Conservation (phyloP, 2,797 vertebrate genomes). For the Kryptolebias ocellatus region DNA sequence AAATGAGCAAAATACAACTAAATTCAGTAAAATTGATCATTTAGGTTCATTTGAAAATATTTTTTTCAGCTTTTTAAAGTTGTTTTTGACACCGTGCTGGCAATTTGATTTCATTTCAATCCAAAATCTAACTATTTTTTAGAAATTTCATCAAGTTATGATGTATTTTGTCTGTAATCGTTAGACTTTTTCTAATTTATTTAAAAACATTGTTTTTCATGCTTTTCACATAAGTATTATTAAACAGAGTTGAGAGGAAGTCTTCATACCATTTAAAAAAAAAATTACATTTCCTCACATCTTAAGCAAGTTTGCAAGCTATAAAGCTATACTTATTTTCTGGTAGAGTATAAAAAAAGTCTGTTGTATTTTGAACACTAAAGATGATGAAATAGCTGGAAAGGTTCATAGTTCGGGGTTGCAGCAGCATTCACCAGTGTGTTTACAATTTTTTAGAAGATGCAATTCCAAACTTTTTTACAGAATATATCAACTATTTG, state of each 20-base stretch:
- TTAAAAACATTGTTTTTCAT: no score
- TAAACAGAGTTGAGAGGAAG: no score
- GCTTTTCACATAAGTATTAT: no score
- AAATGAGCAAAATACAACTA: neutral
- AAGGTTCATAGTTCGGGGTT: conserved; percentile 47
- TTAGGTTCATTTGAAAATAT: neutral
- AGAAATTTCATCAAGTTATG: no score
- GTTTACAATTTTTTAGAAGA: conserved; percentile 36
- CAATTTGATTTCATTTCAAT: no score
- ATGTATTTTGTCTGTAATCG: no score
- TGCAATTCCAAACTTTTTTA: conserved; percentile 49
- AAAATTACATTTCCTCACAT: no score
- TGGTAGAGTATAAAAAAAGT: neutral
- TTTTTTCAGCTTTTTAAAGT: neutral
- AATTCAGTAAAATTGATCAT: neutral
- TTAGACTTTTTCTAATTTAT: no score
- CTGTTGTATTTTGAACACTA: conserved; percentile 8
- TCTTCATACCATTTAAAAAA: no score
- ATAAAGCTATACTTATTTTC: neutral
- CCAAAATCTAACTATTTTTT: no score
- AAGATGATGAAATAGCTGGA: neutral
- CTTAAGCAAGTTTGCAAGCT: neutral
- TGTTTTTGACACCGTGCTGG: neutral
- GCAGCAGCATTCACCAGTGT: conserved; percentile 28
- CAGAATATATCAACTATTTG: conserved; percentile 35